Conservation (phyloP, 1,140 invertebrate species). For the Orussus abietinus region DNA sequence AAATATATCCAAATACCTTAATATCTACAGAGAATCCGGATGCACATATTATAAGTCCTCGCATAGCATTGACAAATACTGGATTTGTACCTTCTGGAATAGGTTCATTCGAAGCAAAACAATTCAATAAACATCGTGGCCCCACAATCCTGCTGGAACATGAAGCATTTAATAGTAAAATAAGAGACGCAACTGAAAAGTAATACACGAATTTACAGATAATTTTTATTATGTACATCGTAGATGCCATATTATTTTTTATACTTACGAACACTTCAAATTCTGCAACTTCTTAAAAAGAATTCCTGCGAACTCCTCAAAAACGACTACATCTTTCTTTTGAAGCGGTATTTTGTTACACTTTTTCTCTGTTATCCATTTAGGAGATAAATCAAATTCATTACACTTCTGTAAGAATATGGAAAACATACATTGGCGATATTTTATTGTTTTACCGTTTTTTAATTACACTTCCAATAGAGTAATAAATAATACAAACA, state of each 20-base stretch:
- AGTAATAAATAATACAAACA: conserved; percentile 30
- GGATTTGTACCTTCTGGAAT: conserved; percentile 72
- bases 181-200: no score
- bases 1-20: conserved; percentile 54
- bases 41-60: conserved; percentile 66
- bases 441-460: conserved; percentile 3
- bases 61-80: conserved; percentile 80
- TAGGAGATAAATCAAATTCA: conserved; percentile 48
- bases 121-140: conserved; percentile 73
- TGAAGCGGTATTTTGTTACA: conserved; percentile 52
- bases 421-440: conserved; percentile 5
- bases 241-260: conserved; percentile 6
- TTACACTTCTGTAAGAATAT: conserved; percentile 50
- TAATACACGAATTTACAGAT: conserved; percentile 10
- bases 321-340: conserved; percentile 72
- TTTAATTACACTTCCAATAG: conserved; percentile 1
- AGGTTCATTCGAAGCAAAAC: conserved; percentile 65
- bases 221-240: conserved; percentile 9
- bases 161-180: no score
- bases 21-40: conserved; percentile 63
- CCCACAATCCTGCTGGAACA: conserved; percentile 67
- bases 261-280: conserved; percentile 66
- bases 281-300: conserved; percentile 62
- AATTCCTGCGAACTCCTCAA: conserved; percentile 68
- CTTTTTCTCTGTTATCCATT: conserved; percentile 54